Percentiles rank a stretch among this genome's conserved stretches.
These are phyloP conservation scores for Pogonocherus hispidulus DNA, from an alignment of 2,888 invertebrate genomes.

Conservation along the genomic window DNA sequence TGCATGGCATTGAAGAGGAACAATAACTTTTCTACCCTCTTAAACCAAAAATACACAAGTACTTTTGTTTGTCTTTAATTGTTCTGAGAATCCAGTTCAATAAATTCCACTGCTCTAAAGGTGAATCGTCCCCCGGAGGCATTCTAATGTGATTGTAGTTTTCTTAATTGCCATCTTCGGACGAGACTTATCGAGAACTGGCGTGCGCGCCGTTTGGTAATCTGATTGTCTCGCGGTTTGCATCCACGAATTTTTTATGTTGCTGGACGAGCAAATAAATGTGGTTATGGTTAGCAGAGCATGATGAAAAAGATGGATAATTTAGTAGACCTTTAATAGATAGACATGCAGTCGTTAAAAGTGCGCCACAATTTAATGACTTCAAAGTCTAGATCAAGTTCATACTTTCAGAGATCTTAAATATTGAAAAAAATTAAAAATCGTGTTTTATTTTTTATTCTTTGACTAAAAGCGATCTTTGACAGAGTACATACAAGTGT, in stretches of 20 bases:
- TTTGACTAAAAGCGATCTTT: no score
- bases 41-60: not conserved
- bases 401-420: not conserved
- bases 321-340: not conserved
- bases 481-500: no score
- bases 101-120: slow-evolving; percentile 5
- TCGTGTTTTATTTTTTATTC: no score
- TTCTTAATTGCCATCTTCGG: slow-evolving; percentile 28
- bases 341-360: no score
- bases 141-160: slow-evolving; percentile 17
- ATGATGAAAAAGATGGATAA: no score
- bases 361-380: not conserved
- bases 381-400: not conserved
- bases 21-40: not conserved
- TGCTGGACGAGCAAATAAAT: slow-evolving; percentile 22
- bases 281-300: no score
- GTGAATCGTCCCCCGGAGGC: slow-evolving; percentile 8
- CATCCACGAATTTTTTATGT: slow-evolving; percentile 26
- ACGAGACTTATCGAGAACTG: not conserved
- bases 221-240: slow-evolving; percentile 23
- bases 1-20: no score
- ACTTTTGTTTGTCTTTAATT: not conserved
- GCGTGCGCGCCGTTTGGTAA: slow-evolving; percentile 20
- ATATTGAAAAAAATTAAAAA: no score
- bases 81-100: slow-evolving; percentile 6